Base-by-base conservation (phyloP, 2,113 vertebrate species). In the Addax nasomaculatus region DNA sequence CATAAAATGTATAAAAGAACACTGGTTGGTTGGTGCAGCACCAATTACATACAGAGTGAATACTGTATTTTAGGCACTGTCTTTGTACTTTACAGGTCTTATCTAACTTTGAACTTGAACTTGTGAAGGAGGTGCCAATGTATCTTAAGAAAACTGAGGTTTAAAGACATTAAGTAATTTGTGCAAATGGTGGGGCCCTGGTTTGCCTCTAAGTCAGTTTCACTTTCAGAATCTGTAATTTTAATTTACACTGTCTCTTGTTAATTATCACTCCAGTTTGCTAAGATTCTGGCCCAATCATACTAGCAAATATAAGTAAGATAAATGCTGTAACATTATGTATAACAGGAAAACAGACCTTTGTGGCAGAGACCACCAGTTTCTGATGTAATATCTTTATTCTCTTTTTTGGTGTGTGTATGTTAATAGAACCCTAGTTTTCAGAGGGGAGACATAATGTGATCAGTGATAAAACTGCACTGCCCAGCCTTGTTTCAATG, bases 261-360 rank as follows among this genome's bases (percentile, higher is more conserved):
- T n/a, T 95, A 80, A 91, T 58, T 94, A 17, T 80, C 80, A 81
- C 8, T 93, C 89, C 36, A 36, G 27, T 19, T 60, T 80, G 30
- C 27, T 73, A 27, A 93, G 30, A 80, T 91, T 79, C 11, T 51
- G 79, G 19, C 45, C 10, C 14, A 79, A 29, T 84, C 4, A 67
- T 47, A n/a, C 85, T 30, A 53, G 5, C 58, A 94, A 87, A 8
- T 49, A 62, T n/a, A 70, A 39, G 30, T 39, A 49, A 62, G 1
- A 92, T 4, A 89, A 90, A 47, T 83, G 55, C 45, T 79, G 7
- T 43, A 91, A 60, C 0, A 62, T 33, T 51, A 86, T 21, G 21
- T 30, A 47, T 21, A 89, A 70, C 12, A 25, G 6, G 51, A 62
- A 55, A 55, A 87, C 25, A 67, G 33, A 4, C 1, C 17, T 64